Base-by-base conservation (phyloP, 2,797 vertebrate genomes). In the Gadopsis bispinosus region DNA sequence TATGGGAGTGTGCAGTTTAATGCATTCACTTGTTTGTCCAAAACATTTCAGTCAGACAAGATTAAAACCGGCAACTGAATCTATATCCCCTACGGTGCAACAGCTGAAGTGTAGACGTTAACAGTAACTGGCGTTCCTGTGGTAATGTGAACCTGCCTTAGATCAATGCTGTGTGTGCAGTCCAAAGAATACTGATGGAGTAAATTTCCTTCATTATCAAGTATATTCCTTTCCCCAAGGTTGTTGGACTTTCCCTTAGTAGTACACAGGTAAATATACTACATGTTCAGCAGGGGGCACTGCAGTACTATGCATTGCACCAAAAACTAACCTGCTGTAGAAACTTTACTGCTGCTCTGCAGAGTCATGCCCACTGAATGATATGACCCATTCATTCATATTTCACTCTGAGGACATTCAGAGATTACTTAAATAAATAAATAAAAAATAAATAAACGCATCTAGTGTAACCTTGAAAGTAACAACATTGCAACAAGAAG, bases 311-410 rank as follows among this genome's bases (percentile, higher is more conserved):
- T 10, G 20, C 31, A 83, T 84, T 16, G 0, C n/a, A 5, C 29
- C 5, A 31, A 83, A 83, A 81, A 55, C 19, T 9, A 39, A 41
- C 14, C 43, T 5, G 39, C 37, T 69, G 29, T 20, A 39, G 35
- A 77, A 89, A 86, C 63, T 70, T 77, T 16, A 16, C 17, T 73
- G 73, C 60, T 78, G 13, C 89, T 86, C 66, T 91, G 87, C 81
- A 90, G 78, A 91, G 91, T 91, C 88, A 86, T 81, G 83, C 75
- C 81, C 75, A 73, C 70, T 72, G 86, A 92, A 88, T 74, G 71
- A 83, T 84, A 65, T 56, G 68, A 87, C 84, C 80, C 43, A 66
- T 73, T 79, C 87, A 91, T 91, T 91, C 87, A 93, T 87, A 88
- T 91, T 92, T 93, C 73, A 74, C 69, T 75, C 59, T 20, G 35